Conservation (phyloP, 2,113 vertebrate genomes). For the Tauraco erythrolophus region DNA sequence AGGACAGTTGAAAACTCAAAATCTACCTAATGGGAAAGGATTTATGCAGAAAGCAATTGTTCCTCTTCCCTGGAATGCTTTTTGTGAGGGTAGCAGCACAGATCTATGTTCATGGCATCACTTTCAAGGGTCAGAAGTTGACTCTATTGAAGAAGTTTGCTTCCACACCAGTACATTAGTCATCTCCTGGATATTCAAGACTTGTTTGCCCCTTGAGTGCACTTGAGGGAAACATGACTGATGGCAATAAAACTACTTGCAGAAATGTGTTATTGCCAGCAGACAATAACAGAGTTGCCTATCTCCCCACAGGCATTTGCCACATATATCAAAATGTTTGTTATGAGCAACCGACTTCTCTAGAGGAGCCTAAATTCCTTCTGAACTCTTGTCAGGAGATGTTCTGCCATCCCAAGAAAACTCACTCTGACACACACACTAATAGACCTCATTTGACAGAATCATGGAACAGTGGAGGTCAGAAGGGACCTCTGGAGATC, state of each 20-base stretch:
- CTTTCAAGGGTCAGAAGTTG: background rate
- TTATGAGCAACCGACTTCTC: background rate
- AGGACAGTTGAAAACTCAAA: background rate
- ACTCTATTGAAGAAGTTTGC: background rate
- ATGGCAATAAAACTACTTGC: constrained; percentile 4
- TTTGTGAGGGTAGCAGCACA: background rate
- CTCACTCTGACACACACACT: background rate
- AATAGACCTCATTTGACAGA: background rate
- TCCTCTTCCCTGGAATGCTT: background rate
- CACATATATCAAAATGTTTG: background rate
- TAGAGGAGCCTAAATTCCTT: background rate
- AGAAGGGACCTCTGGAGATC: background rate
- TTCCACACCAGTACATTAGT: background rate
- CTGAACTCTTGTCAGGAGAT: background rate
- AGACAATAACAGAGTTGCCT: background rate
- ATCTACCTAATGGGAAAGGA: background rate
- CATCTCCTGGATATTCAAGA: background rate
- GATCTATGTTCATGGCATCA: background rate
- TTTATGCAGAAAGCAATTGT: background rate
- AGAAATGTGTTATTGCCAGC: constrained; percentile 24
- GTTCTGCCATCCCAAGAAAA: background rate
- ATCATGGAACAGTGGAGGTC: background rate
- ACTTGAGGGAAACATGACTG: constrained; percentile 32
- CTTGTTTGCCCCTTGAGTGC: background rate
- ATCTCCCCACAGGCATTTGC: background rate